Evolutionary conservation across 2,797 vertebrate species (phyloP).

Genomic region (Argya squamiceps): DNA sequence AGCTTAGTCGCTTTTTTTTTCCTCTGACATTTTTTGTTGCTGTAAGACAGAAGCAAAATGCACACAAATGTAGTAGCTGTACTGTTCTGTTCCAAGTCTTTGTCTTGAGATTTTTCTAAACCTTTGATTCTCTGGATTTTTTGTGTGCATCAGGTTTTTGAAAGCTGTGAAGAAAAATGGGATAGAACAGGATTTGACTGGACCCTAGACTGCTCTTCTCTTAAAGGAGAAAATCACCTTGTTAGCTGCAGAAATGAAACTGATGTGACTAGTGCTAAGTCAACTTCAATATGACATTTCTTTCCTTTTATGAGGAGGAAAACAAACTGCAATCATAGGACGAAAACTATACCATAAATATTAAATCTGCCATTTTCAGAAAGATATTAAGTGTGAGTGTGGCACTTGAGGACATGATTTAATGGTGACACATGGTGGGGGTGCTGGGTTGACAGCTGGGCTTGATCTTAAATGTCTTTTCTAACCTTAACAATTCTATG

Average conservation of each 20-base stretch:
- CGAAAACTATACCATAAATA: neutral
- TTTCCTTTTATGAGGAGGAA: neutral
- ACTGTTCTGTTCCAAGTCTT: neutral
- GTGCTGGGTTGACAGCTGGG: accelerated
- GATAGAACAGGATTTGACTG: neutral
- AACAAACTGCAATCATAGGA: neutral
- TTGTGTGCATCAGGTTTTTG: neutral
- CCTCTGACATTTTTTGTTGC: neutral
- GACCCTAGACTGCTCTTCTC: neutral
- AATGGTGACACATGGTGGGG: accelerated
- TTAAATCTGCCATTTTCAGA: neutral
- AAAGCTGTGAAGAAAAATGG: neutral
- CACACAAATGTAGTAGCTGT: neutral
- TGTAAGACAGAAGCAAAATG: neutral
- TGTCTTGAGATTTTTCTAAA: neutral
- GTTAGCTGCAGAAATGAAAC: neutral
- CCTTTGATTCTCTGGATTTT: neutral
- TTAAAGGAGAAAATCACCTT: neutral
- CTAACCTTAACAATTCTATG: neutral
- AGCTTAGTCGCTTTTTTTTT: neutral
- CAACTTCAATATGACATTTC: neutral
- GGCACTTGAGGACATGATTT: neutral
- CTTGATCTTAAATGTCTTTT: neutral
- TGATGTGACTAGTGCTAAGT: neutral
- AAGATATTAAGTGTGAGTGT: neutral